A percentile compares a stretch with the other conserved stretches of the same genome.
Evolutionary conservation across 2,797 vertebrate genomes (phyloP).

Genomic region (Microchirus variegatus): DNA sequence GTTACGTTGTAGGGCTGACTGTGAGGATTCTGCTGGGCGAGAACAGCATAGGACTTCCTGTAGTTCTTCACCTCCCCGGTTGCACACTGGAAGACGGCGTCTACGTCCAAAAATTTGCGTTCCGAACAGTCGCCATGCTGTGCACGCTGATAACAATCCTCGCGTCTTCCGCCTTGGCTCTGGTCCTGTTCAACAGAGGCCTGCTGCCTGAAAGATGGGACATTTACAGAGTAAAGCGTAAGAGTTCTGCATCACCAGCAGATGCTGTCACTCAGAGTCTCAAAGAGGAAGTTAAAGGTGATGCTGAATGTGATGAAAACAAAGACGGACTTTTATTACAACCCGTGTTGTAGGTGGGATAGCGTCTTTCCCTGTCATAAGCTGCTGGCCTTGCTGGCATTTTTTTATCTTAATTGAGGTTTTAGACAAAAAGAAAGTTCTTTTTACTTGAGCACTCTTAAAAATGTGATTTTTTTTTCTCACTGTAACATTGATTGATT

Average conservation of each 20-base stretch:
- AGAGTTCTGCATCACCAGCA: not conserved
- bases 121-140: conserved; percentile 78
- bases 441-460: too few relatives aligned
- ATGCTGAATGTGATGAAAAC: conserved; percentile 15
- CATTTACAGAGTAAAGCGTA: conserved; percentile 45
- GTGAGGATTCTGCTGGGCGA: conserved; percentile 57
- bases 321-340: conserved; percentile 19
- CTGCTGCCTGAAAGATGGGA: conserved; percentile 58
- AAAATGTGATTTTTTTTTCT: too few relatives aligned
- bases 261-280: conserved; percentile 4
- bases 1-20: conserved; percentile 36
- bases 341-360: conserved; percentile 14
- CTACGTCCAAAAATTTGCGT: conserved; percentile 74
- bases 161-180: conserved; percentile 29
- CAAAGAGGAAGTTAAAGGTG: conserved; percentile 7
- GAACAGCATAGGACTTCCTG: conserved; percentile 61
- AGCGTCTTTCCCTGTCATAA: too few relatives aligned
- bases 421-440: too few relatives aligned
- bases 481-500: too few relatives aligned
- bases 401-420: too few relatives aligned
- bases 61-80: conserved; percentile 71
- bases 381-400: too few relatives aligned
- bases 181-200: conserved; percentile 40
- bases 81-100: conserved; percentile 57
- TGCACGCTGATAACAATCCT: conserved; percentile 54